These are phyloP conservation scores for Leuciscus waleckii DNA, from an alignment of 2,797 vertebrate genomes.

Conservation along the genomic window DNA sequence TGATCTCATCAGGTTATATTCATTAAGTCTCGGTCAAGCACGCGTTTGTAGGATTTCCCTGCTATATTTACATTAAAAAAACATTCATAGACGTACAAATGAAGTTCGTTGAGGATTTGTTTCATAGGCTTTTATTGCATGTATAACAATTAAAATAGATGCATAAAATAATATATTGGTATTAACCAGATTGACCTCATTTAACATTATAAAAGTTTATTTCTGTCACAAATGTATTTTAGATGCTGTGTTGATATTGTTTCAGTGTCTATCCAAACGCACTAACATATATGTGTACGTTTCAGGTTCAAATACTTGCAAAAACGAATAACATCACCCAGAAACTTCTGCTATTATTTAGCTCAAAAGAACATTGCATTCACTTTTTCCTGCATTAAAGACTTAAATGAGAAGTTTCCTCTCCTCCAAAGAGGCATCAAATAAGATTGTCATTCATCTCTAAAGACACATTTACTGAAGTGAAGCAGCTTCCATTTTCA, in stretches of 20 bases:
- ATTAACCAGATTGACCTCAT: not conserved
- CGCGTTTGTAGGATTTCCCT: not conserved
- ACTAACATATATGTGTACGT: not conserved
- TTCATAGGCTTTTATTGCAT: not conserved
- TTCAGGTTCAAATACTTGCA: not conserved
- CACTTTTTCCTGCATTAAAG: conserved; percentile 43
- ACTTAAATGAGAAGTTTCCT: conserved; percentile 68
- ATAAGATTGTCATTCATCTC: conserved; percentile 68
- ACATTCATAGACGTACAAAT: not conserved
- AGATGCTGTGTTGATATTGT: not conserved
- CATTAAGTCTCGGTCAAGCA: not conserved
- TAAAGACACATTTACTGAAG: conserved; percentile 66
- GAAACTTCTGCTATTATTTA: conserved; percentile 14
- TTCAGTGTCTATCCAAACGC: not conserved
- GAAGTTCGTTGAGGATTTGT: not conserved
- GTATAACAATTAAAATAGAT: not conserved
- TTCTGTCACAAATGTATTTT: not conserved
- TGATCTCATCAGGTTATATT: not conserved
- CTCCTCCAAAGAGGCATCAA: conserved; percentile 69
- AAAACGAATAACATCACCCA: not conserved
- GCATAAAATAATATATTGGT: not conserved
- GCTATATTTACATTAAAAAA: too few relatives aligned
- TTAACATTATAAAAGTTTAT: not conserved
- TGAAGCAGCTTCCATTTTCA: conserved; percentile 64
- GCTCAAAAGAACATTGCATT: conserved; percentile 23